These are phyloP conservation scores for Crypturellus tataupa DNA, from an alignment of 2,797 vertebrate species.

Conservation along the genomic window DNA sequence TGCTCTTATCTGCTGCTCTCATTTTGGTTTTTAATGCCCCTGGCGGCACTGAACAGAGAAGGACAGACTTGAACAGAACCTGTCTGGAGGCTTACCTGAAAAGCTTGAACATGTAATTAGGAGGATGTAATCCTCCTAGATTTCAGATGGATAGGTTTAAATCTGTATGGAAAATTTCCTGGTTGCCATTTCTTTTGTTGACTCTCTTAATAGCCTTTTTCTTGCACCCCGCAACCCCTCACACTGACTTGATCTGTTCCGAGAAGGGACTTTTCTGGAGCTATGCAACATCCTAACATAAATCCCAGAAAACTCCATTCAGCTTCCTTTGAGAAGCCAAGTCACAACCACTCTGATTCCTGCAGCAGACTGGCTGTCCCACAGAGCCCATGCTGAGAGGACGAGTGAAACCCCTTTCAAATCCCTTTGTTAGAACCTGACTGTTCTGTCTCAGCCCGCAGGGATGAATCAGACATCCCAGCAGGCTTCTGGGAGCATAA, in stretches of 20 bases:
- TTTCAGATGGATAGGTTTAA: background rate
- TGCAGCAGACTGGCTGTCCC: background rate
- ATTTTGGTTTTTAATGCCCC: background rate
- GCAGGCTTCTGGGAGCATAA: background rate
- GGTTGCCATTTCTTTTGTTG: background rate
- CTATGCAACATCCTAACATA: background rate
- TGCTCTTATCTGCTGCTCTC: background rate
- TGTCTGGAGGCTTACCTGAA: background rate
- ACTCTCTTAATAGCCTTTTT: background rate
- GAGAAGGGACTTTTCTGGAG: background rate
- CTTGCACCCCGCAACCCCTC: background rate
- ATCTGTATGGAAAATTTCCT: background rate
- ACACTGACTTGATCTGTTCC: background rate
- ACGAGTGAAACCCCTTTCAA: background rate
- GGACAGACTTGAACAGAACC: background rate
- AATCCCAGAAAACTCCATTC: background rate
- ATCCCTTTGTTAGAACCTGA: slow-evolving; percentile 35
- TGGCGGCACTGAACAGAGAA: background rate
- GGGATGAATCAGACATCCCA: background rate
- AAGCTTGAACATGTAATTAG: background rate
- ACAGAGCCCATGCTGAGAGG: background rate
- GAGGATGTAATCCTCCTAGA: rapidly evolving
- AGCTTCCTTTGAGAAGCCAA: background rate
- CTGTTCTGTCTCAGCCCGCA: background rate
- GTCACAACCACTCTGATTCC: background rate